A percentile compares a stretch with the other conserved stretches of the same genome.
Conservation (phyloP, 2,113 vertebrate species). For the Edolisoma coerulescens region DNA sequence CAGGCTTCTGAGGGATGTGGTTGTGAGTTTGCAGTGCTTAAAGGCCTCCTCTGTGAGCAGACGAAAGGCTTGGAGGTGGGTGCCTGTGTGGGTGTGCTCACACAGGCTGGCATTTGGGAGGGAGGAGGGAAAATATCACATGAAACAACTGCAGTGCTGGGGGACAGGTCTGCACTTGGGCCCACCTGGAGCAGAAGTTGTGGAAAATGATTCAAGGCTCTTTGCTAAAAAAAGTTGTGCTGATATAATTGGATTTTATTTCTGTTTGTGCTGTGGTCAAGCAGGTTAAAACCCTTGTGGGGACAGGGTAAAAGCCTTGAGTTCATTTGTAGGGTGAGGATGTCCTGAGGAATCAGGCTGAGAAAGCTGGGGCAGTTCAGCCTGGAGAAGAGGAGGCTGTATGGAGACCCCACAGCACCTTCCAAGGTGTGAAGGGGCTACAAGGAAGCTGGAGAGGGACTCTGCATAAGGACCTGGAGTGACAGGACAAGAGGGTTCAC, state of each 20-base stretch:
- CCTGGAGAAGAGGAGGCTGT: background rate
- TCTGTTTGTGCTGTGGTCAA: background rate
- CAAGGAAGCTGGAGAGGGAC: background rate
- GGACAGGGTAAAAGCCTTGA: background rate
- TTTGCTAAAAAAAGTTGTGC: background rate
- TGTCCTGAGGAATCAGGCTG: background rate
- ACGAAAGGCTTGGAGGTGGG: background rate
- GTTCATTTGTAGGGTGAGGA: background rate
- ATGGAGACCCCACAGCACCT: background rate
- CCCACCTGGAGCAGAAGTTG: conserved; percentile 5
- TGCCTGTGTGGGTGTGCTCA: background rate
- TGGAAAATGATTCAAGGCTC: background rate
- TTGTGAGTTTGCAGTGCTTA: background rate
- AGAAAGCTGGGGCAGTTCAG: background rate
- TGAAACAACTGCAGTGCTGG: conserved; percentile 4
- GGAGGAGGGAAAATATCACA: conserved; percentile 32
- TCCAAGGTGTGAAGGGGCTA: background rate
- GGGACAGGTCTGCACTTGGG: background rate
- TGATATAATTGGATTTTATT: background rate
- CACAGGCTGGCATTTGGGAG: conserved; percentile 39
- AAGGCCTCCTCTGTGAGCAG: background rate
- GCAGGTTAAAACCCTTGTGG: background rate
- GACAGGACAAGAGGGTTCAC: background rate
- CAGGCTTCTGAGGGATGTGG: background rate
- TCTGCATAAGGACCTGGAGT: background rate